Evolutionary conservation across 1,140 invertebrate species (phyloP).

Genomic region (Drosophila fuyamai): DNA sequence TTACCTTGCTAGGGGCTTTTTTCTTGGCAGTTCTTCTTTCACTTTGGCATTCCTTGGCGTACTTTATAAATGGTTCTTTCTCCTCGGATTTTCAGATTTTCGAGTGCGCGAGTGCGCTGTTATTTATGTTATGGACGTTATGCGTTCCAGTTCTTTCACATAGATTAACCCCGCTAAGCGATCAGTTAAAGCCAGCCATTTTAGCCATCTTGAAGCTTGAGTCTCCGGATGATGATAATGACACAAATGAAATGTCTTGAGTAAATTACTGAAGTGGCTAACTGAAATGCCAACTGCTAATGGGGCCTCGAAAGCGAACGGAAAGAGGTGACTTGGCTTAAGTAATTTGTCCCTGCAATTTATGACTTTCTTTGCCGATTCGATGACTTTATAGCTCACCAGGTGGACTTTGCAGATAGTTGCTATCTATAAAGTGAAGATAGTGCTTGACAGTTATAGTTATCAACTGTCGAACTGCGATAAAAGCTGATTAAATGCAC

Average conservation of each 20-base stretch:
- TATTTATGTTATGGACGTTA: conserved; percentile 55
- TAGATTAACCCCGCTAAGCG: conserved; percentile 36
- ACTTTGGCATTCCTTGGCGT: conserved; percentile 59
- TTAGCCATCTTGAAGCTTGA: conserved; percentile 8
- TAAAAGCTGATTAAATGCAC: conserved; percentile 44
- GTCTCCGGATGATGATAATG: conserved; percentile 24
- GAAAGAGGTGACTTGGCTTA: conserved; percentile 48
- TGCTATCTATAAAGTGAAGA: conserved; percentile 45
- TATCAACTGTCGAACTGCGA: conserved; percentile 31
- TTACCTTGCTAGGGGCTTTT: conserved; percentile 67
- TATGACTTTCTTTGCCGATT: conserved; percentile 58
- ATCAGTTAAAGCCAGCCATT: conserved; percentile 40
- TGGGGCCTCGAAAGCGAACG: conserved; percentile 40
- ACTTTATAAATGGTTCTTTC: conserved; percentile 49
- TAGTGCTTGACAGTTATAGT: conserved; percentile 26
- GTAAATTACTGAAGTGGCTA: conserved; percentile 31
- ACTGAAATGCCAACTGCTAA: conserved; percentile 53
- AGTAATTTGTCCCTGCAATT: conserved; percentile 49
- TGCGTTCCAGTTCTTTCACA: conserved; percentile 62
- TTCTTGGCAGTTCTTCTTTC: conserved; percentile 39
- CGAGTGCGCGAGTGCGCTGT: conserved; percentile 29
- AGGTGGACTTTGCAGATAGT: conserved; percentile 29
- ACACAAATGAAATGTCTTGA: conserved; percentile 51
- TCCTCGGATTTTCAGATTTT: conserved; percentile 7
- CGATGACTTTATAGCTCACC: conserved; percentile 24